Conservation (phyloP, 2,113 vertebrate genomes). For the Sus scrofa region DNA sequence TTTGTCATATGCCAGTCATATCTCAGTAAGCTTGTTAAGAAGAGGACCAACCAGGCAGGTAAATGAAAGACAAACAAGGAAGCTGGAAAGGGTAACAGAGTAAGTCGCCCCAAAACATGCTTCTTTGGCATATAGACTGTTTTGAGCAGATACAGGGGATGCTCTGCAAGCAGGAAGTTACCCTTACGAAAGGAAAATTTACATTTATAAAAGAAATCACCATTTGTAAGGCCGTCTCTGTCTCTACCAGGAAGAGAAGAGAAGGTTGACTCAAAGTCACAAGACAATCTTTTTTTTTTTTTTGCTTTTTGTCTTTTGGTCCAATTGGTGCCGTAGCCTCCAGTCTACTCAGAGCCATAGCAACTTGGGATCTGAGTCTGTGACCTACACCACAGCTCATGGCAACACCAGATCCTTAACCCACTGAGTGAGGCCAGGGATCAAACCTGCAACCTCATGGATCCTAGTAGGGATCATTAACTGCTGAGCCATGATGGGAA, state of each 20-base stretch:
- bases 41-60: neutral
- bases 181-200: neutral
- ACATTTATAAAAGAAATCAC: neutral
- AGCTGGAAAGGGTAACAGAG: neutral
- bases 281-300: too few relatives aligned
- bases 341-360: too few relatives aligned
- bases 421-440: too few relatives aligned
- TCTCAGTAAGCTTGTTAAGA: neutral
- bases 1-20: neutral
- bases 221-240: neutral
- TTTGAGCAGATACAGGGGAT: neutral
- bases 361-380: too few relatives aligned
- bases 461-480: too few relatives aligned
- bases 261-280: neutral
- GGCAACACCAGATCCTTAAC: too few relatives aligned
- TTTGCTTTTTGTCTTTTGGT: too few relatives aligned
- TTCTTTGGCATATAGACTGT: neutral
- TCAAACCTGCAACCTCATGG: too few relatives aligned
- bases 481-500: too few relatives aligned
- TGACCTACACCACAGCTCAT: too few relatives aligned
- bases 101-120: neutral
- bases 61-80: neutral
- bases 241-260: neutral
- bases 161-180: neutral
- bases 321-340: too few relatives aligned